A percentile compares a stretch with the other conserved stretches of the same genome.
These are phyloP conservation scores for Trinectes maculatus DNA, from an alignment of 2,113 vertebrate species.

Conservation along the genomic window DNA sequence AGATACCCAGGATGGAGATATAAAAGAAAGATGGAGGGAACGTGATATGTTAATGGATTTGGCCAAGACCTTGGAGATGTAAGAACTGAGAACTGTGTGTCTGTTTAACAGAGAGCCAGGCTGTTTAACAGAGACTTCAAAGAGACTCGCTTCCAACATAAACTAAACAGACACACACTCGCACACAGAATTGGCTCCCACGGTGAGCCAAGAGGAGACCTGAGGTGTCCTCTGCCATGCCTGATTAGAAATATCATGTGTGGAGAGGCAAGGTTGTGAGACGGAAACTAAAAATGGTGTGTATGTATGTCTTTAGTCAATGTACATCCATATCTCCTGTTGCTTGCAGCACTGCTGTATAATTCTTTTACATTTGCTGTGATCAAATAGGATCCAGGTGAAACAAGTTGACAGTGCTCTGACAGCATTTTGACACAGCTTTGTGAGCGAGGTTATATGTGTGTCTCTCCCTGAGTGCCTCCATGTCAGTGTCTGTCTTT, in stretches of 20 bases:
- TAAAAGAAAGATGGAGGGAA: slow-evolving; percentile 53
- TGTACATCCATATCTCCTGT: slow-evolving; percentile 25
- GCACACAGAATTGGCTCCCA: slow-evolving; percentile 35
- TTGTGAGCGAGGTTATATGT: slow-evolving; percentile 25
- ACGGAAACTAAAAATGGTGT: slow-evolving; percentile 17
- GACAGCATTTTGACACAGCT: slow-evolving; percentile 51
- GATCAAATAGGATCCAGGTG: slow-evolving; percentile 31
- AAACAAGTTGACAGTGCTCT: slow-evolving; percentile 43
- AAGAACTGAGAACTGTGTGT: slow-evolving; percentile 29
- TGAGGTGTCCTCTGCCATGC: slow-evolving; percentile 69
- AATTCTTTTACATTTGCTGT: slow-evolving; percentile 21
- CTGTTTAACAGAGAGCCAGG: slow-evolving; percentile 51
- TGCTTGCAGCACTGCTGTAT: slow-evolving; percentile 41
- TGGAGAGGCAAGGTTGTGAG: slow-evolving; percentile 18
- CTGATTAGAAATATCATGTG: slow-evolving; percentile 62
- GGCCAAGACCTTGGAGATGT: neutral
- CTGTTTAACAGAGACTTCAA: slow-evolving; percentile 67
- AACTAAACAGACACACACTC: slow-evolving; percentile 57
- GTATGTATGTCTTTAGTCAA: slow-evolving; percentile 18
- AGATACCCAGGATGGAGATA: slow-evolving; percentile 46
- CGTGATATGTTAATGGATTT: slow-evolving; percentile 63
- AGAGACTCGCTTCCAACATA: slow-evolving; percentile 50
- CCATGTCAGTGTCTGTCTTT: slow-evolving; percentile 11
- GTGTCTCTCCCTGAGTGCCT: slow-evolving; percentile 24
- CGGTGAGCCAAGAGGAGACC: slow-evolving; percentile 44